These are phyloP conservation scores for Liposcelis brunnea DNA, from an alignment of 2,888 invertebrate genomes.

Conservation along the genomic window DNA sequence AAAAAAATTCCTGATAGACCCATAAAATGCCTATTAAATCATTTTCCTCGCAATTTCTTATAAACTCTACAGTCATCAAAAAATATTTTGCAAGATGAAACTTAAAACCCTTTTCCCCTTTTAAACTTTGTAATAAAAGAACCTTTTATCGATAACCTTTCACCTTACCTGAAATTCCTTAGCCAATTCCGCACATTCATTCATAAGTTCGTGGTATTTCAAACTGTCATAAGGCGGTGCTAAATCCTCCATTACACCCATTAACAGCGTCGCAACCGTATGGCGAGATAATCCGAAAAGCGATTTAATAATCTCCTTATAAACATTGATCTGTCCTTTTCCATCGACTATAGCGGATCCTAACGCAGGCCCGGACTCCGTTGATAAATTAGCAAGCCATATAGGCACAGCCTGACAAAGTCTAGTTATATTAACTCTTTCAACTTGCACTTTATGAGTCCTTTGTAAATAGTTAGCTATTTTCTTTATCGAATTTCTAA, in stretches of 20 bases:
- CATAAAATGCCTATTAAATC: too few relatives aligned
- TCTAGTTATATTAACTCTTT: constrained; percentile 30
- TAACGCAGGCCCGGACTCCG: background rate
- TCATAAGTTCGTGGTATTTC: background rate
- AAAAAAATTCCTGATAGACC: too few relatives aligned
- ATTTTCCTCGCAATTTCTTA: too few relatives aligned
- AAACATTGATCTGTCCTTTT: constrained; percentile 28
- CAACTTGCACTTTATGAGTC: constrained; percentile 35
- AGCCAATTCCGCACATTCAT: background rate
- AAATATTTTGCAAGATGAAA: too few relatives aligned
- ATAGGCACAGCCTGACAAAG: background rate
- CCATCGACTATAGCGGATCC: constrained; percentile 15
- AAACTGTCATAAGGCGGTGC: constrained; percentile 14
- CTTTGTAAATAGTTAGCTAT: constrained; percentile 35
- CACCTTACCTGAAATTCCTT: constrained; percentile 10
- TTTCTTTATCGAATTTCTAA: constrained; percentile 36
- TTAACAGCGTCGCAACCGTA: constrained; percentile 38
- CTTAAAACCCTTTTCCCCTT: too few relatives aligned
- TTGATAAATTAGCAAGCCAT: background rate
- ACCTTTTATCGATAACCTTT: too few relatives aligned
- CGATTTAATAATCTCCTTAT: constrained; percentile 57
- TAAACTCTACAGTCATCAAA: too few relatives aligned
- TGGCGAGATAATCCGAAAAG: constrained; percentile 56
- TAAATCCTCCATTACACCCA: constrained; percentile 54
- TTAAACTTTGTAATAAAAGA: too few relatives aligned